Evolutionary conservation across 2,113 vertebrate species (phyloP).

Genomic region (Daboia siamensis): DNA sequence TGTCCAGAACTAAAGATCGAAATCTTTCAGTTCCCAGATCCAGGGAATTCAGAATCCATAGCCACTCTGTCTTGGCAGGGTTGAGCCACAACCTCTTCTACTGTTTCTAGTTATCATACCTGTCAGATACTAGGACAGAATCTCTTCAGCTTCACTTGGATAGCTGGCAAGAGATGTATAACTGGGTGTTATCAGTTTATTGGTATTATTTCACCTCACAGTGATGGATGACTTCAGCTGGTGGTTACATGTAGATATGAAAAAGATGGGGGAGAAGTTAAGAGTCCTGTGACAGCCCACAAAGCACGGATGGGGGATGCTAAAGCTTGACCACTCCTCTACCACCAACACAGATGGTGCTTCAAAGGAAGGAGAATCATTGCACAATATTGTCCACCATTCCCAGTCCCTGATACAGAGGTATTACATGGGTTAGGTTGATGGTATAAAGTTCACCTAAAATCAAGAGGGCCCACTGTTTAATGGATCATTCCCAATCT

Average conservation of each 20-base stretch:
- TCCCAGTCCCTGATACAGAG: neutral
- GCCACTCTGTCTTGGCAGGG: neutral
- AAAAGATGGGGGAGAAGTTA: neutral
- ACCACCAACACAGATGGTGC: neutral
- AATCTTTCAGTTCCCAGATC: neutral
- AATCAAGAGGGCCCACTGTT: neutral
- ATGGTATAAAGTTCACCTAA: neutral
- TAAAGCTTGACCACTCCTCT: neutral
- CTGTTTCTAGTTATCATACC: neutral
- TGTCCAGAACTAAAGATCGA: neutral
- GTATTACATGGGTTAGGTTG: neutral
- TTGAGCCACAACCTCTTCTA: neutral
- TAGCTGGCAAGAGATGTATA: neutral
- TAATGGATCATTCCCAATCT: neutral
- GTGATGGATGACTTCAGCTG: neutral
- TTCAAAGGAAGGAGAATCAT: neutral
- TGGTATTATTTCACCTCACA: neutral
- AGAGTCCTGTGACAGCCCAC: neutral
- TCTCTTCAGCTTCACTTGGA: neutral
- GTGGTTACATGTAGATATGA: neutral
- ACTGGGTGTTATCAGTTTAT: neutral
- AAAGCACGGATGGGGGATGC: accelerated
- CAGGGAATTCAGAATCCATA: neutral
- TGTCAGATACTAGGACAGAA: neutral
- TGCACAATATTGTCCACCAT: neutral